Conservation (phyloP, 2,888 invertebrate genomes). For the Bruchidius siliquastri region DNA sequence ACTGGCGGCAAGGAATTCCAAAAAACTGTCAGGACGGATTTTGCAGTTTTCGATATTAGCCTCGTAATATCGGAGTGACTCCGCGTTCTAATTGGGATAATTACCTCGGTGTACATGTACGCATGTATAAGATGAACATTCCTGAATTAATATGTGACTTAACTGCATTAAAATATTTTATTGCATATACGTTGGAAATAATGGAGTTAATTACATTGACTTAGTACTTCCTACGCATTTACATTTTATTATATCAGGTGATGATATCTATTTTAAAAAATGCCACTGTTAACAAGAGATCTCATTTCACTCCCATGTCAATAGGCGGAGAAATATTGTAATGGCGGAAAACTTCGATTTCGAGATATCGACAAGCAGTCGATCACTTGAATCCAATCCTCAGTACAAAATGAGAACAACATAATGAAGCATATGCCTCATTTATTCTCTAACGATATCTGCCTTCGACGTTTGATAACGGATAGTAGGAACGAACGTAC, state of each 20-base stretch:
- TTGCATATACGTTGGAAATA: too few species aligned
- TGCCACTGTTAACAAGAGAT: too few species aligned
- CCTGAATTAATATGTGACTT: background rate
- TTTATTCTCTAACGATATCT: background rate
- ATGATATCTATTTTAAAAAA: too few species aligned
- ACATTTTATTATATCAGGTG: too few species aligned
- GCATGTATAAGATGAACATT: background rate
- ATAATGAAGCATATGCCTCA: background rate
- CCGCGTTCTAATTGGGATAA: background rate
- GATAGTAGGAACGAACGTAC: background rate
- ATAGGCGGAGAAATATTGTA: too few species aligned
- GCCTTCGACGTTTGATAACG: background rate
- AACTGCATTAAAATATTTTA: background rate
- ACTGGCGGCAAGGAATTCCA: background rate
- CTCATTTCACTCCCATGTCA: too few species aligned
- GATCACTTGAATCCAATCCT: too few species aligned
- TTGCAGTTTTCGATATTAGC: background rate
- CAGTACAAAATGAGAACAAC: background rate
- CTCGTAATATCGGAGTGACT: background rate
- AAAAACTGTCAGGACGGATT: background rate
- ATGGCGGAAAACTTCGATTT: too few species aligned
- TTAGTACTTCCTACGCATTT: too few species aligned
- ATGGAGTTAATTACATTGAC: too few species aligned
- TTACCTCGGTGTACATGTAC: background rate
- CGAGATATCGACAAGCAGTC: too few species aligned